Evolutionary conservation across 2,888 invertebrate species (phyloP), one percentile per base, ranked within the genome.

Genomic region (Ormyrus pomaceus): DNA sequence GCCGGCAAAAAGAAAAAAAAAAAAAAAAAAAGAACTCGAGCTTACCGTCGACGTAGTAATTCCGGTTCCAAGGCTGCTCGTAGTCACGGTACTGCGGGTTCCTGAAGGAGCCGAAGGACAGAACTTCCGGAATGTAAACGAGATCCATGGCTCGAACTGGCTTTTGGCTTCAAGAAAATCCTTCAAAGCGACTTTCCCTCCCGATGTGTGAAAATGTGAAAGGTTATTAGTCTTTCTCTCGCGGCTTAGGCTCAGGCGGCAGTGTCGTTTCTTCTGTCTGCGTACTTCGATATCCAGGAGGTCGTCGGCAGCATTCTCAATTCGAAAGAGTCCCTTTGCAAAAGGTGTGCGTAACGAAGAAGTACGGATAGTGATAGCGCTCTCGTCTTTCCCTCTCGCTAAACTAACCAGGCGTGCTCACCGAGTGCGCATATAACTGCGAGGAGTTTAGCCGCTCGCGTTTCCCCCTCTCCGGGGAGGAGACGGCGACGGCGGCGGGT

Each of bases 71-170:
- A 13, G 92, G 92, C 83, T 92, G 91, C 83, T 93, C 93, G 85
- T 92, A 93, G 85, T 92, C 92, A 45, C 92, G 89, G 85, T 92
- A 92, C 74, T 91, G 89, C 13, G 91, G 87, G 70, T 87, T 89
- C 75, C 93, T 88, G 85, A 92, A 89, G 51, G 91, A 91, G 45
- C 92, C 92, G 86, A 92, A 93, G 13, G 92, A 89, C 85, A 93
- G 88, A 58, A 92, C 91, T 84, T 93, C 93, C 61, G 93, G 92
- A 84, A 92, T 90, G 87, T 92, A 93, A 82, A 92, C 89, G 75
- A 93, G 91, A 89, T 93, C 93, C 93, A 93, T 93, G 9, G 50
- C 13, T 55, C 53, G 53, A 34, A 7, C n/a, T 45, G 2, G 5
- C 19, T 69, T 13, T 13, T 66, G 34, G 34, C 34, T 34, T 34